These are phyloP conservation scores for Delphinapterus leucas DNA, from an alignment of 2,113 vertebrate species.

Conservation along the genomic window DNA sequence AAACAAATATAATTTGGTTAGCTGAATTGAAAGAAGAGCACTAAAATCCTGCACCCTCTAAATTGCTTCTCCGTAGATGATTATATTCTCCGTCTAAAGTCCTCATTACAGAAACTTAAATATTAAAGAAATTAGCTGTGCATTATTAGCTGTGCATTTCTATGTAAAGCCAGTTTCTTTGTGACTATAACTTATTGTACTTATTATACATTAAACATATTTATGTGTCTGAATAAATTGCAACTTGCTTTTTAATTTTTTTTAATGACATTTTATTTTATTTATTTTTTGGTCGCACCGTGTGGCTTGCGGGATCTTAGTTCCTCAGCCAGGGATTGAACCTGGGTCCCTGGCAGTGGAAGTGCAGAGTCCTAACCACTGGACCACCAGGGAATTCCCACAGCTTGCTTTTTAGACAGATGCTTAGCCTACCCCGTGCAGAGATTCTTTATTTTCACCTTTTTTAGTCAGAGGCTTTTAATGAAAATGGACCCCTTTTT, in stretches of 20 bases:
- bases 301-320: not conserved
- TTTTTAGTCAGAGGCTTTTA: not conserved
- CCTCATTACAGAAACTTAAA: not conserved
- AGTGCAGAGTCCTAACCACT: not conserved
- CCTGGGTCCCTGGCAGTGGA: not conserved
- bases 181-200: not conserved
- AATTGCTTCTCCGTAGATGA: not conserved
- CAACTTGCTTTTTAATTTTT: not conserved
- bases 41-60: not conserved
- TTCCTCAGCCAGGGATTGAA: not conserved
- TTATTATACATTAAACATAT: not conserved
- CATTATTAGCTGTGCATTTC: not conserved
- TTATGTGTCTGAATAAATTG: not conserved
- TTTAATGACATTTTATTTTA: not conserved
- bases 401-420: not conserved
- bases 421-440: not conserved
- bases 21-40: not conserved
- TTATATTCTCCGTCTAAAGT: not conserved
- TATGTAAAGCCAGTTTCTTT: not conserved
- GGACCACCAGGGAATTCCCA: not conserved
- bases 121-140: not conserved
- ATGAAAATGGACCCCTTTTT: not conserved
- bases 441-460: not conserved
- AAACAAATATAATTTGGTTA: not conserved
- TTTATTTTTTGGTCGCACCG: not conserved